phyloP scores from a whole-genome alignment of 2,113 vertebrate species.

The Pipa parva region DNA sequence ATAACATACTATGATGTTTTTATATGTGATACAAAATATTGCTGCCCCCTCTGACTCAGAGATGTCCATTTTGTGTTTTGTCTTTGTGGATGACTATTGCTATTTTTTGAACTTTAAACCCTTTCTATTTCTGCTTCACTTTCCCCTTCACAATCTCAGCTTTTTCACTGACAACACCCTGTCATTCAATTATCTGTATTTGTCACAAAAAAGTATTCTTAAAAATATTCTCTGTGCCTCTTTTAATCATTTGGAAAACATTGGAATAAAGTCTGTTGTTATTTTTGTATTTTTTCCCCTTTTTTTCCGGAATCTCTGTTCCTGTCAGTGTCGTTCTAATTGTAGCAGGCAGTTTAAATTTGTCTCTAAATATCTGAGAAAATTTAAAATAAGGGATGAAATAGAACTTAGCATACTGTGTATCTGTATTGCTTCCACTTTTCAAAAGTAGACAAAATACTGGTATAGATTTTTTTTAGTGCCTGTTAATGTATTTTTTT shows the following conservation, averaged over 20 bases:
- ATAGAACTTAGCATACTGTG: too few species aligned
- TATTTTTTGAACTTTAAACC: neutral
- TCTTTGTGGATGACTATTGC: constrained; percentile 7
- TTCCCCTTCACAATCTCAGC: constrained; percentile 1
- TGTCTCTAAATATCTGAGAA: too few species aligned
- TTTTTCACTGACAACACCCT: neutral
- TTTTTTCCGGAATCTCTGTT: too few species aligned
- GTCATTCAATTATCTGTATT: neutral
- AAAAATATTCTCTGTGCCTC: neutral
- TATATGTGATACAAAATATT: neutral
- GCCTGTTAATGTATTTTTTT: constrained; percentile 1
- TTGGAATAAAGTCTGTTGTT: too few species aligned
- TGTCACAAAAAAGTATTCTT: neutral
- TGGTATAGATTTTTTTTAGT: neutral
- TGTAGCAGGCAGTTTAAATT: too few species aligned
- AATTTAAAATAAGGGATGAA: too few species aligned
- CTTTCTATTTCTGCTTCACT: neutral
- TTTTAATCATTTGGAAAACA: too few species aligned
- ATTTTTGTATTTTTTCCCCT: too few species aligned
- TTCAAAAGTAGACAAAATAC: too few species aligned
- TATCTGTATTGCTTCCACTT: too few species aligned
- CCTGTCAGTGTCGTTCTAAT: too few species aligned
- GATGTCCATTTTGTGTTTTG: constrained; percentile 21
- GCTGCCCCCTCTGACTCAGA: constrained; percentile 26
- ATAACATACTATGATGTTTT: neutral